Base-by-base conservation (phyloP, 1,140 invertebrate genomes). In the Camponotus floridanus region DNA sequence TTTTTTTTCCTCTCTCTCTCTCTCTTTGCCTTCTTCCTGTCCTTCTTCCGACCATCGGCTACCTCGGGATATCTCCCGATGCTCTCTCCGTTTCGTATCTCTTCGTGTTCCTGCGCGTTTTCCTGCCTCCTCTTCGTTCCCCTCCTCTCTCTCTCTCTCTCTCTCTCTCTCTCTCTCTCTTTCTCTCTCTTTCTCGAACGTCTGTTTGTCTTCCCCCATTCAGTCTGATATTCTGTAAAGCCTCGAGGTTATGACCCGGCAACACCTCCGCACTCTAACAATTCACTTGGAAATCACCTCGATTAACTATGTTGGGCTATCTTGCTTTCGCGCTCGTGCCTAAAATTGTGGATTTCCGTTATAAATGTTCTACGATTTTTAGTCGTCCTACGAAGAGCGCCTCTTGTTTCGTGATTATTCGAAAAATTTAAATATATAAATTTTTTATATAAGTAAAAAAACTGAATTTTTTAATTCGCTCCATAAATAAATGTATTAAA, bases 221-320 rank as follows among this genome's bases (percentile, higher is more conserved):
- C 55, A 26, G 48, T 18, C 39, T 33, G 59, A 64, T 70, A 67
- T 18, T 67, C 51, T 68, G 81, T 62, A 61, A 61, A 68, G 71
- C 55, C 73, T 73, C 36, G 73, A 39, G 87, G 79, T 90, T 89
- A 87, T 55, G 84, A 90, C 67, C 78, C 65, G 31, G 70, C 64
- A 88, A 90, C 87, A 88, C 90, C 89, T 81, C 79, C 70, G 76
- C 87, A 84, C 78, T 86, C 85, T 80, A 88, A 89, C 85, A 78
- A 89, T 86, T 86, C 73, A 79, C 76, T 83, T 62, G 26, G 68
- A 83, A 83, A 74, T 83, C 55, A 57, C 55, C 61, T 55, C 68
- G 73, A 83, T 83, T 83, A 83, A 83, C 55, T 74, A 73, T 61
- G 68, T 83, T 61, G 21, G 48, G 11, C 39, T 68, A 9, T 45